A percentile compares a stretch with the other conserved stretches of the same genome.
Conservation (phyloP, 2,797 vertebrate species). For the Pseudopleuronectes americanus region DNA sequence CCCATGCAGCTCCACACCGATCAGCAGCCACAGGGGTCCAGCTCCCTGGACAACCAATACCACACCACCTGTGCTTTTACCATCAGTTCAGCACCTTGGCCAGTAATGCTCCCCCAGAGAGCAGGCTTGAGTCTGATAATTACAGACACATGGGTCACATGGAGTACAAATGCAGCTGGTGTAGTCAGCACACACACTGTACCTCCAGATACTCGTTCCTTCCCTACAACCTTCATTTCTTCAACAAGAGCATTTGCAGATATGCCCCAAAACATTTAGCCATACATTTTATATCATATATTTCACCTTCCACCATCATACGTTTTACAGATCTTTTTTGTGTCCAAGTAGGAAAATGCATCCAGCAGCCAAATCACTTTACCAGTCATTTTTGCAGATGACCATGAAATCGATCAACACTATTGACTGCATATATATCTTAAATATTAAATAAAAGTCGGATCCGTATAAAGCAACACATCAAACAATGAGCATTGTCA, state of each 20-base stretch:
- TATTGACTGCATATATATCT: no score
- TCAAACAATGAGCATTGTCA: no score
- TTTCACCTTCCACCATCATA: background rate
- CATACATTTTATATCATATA: background rate
- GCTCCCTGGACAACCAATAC: slow-evolving; percentile 19
- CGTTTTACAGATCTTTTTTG: no score
- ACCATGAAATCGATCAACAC: no score
- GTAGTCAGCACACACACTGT: background rate
- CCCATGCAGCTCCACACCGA: slow-evolving; percentile 10
- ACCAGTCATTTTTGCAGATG: no score
- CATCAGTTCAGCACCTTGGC: slow-evolving; percentile 16
- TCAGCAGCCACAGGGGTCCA: slow-evolving; percentile 9
- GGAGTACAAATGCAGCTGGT: background rate
- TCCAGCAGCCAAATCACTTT: no score
- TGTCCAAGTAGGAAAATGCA: no score
- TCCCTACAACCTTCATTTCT: background rate
- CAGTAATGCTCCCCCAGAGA: slow-evolving; percentile 13
- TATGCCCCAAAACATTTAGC: background rate
- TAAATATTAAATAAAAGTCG: no score
- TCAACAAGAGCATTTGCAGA: background rate
- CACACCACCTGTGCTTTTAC: slow-evolving; percentile 20
- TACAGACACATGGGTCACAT: slow-evolving; percentile 11
- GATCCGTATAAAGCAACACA: no score
- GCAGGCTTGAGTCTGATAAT: slow-evolving; percentile 11
- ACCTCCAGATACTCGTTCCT: background rate